Evolutionary conservation across 2,113 vertebrate species (phyloP).

Genomic region (Pedetes capensis): DNA sequence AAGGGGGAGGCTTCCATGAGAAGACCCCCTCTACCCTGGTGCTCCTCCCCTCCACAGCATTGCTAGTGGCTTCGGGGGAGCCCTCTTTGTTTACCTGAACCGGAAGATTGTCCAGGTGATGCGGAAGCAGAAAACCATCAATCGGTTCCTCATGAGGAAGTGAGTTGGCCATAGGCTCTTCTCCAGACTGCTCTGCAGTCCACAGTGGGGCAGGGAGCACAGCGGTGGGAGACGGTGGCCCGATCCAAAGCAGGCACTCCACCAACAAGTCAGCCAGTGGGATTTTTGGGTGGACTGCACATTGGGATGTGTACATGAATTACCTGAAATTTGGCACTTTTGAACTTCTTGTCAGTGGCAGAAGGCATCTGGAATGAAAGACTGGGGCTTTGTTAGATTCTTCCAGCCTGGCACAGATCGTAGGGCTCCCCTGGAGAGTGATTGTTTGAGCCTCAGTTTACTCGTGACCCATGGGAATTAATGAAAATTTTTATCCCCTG

Average conservation of each 20-base stretch:
- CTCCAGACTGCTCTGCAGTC: not conserved
- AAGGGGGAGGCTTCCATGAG: not conserved
- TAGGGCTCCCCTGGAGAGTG: not conserved
- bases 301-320: not conserved
- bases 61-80: constrained; percentile 95
- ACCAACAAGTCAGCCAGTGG: not conserved
- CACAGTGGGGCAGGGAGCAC: too few species aligned
- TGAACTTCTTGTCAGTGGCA: not conserved
- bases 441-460: not conserved
- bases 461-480: not conserved
- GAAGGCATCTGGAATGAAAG: not conserved
- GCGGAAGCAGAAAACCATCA: constrained; percentile 97
- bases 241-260: not conserved
- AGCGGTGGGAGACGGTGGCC: not conserved
- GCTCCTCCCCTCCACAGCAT: constrained; percentile 84
- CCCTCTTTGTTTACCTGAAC: constrained; percentile 96
- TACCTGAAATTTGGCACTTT: not conserved
- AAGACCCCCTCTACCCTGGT: not conserved
- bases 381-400: not conserved
- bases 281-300: not conserved
- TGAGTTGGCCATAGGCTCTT: constrained; percentile 79
- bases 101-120: constrained; percentile 98
- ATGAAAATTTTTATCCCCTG: not conserved
- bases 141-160: constrained; percentile 99
- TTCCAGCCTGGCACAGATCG: not conserved